Evolutionary conservation across 2,113 vertebrate species (phyloP).

Genomic region (Gavia stellata): DNA sequence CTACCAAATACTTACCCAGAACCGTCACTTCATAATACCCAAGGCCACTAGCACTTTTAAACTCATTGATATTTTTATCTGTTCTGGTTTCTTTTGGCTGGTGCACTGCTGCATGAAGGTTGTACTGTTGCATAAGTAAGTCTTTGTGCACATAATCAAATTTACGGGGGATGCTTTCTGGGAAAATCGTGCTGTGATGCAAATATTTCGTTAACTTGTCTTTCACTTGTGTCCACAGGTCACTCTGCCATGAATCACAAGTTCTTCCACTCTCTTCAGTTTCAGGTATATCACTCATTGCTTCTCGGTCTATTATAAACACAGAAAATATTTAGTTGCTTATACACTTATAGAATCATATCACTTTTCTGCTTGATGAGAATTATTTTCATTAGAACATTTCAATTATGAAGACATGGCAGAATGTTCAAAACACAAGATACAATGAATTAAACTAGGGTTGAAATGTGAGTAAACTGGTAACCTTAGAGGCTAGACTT

Average conservation of each 20-base stretch:
- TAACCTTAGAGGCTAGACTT: neutral
- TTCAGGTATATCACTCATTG: neutral
- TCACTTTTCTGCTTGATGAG: neutral
- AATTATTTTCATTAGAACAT: neutral
- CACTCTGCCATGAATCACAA: slow-evolving; percentile 78
- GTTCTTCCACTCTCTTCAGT: neutral
- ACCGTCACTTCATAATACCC: slow-evolving; percentile 85
- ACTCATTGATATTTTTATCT: neutral
- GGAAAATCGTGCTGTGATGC: slow-evolving; percentile 66
- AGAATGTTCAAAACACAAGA: neutral
- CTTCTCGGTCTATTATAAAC: slow-evolving; percentile 14
- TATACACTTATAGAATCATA: neutral
- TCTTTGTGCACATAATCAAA: slow-evolving; percentile 75
- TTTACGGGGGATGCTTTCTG: slow-evolving; percentile 79
- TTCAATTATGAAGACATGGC: neutral
- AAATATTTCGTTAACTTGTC: slow-evolving; percentile 72
- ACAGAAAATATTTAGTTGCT: slow-evolving; percentile 5
- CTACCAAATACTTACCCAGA: slow-evolving; percentile 74
- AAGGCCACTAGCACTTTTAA: slow-evolving; percentile 55
- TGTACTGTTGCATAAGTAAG: slow-evolving; percentile 73
- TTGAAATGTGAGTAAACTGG: neutral
- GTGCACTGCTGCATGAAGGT: slow-evolving; percentile 77
- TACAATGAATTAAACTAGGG: neutral
- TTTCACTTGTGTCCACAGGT: slow-evolving; percentile 73
- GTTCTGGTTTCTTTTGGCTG: slow-evolving; percentile 28